Conservation (phyloP, 1,140 invertebrate genomes). For the Macrobrachium rosenbergii region DNA sequence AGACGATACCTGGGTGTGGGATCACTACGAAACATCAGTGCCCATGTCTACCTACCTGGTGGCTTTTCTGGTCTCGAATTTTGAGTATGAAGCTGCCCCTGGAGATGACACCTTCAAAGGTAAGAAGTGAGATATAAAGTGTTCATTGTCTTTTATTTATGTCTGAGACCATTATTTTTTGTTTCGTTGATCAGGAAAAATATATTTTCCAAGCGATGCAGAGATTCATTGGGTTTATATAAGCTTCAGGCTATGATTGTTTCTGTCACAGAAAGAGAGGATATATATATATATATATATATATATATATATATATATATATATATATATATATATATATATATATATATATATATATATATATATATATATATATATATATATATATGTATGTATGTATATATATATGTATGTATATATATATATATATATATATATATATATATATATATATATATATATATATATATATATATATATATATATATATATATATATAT, state of each 20-base stretch:
- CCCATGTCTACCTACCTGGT: too few relatives aligned
- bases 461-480: constrained; percentile 12
- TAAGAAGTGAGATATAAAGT: not conserved
- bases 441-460: constrained; percentile 12
- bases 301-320: constrained; percentile 22
- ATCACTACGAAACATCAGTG: too few relatives aligned
- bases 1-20: too few relatives aligned
- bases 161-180: not conserved
- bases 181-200: not conserved
- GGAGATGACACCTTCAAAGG: too few relatives aligned
- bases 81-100: too few relatives aligned
- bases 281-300: constrained; percentile 18
- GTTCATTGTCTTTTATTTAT: too few relatives aligned
- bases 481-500: constrained; percentile 7
- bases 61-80: too few relatives aligned
- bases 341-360: constrained; percentile 12
- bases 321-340: constrained; percentile 17
- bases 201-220: too few relatives aligned
- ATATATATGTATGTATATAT: not conserved
- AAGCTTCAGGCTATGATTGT: not conserved
- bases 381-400: not conserved
- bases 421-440: constrained; percentile 9
- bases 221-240: too few relatives aligned
- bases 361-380: constrained; percentile 12
- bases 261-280: too few relatives aligned